Conservation (phyloP, 2,113 vertebrate genomes). For the Sciurus niger region DNA sequence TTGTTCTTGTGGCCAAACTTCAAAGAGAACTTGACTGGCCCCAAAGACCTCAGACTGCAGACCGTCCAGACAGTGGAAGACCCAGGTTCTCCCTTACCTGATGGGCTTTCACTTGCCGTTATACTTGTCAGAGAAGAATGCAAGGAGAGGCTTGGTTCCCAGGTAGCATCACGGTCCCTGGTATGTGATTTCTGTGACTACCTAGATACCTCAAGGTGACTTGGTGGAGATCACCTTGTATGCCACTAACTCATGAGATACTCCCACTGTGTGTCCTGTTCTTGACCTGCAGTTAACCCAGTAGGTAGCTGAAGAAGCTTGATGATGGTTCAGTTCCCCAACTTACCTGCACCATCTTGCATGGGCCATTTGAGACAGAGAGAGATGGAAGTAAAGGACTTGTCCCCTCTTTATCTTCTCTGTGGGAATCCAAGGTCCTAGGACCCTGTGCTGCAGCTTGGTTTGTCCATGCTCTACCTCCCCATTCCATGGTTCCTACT, state of each 20-base stretch:
- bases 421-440: too few relatives aligned
- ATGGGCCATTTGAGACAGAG: not conserved
- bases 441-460: not conserved
- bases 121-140: not conserved
- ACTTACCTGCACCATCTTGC: not conserved
- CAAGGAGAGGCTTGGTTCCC: accelerated
- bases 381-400: not conserved
- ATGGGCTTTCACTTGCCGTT: not conserved
- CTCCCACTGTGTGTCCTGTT: accelerated
- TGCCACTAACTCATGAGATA: too few relatives aligned
- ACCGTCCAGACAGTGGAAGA: accelerated
- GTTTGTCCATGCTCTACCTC: not conserved
- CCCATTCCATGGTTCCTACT: accelerated
- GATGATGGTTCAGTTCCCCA: not conserved
- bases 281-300: accelerated
- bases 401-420: accelerated
- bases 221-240: not conserved
- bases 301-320: not conserved
- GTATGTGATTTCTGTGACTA: not conserved
- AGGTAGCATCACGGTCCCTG: too few relatives aligned
- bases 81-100: not conserved
- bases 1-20: accelerated
- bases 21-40: not conserved
- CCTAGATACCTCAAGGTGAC: not conserved
- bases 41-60: not conserved